Conservation (phyloP, 2,113 vertebrate species). For the Mystacornis crossleyi region DNA sequence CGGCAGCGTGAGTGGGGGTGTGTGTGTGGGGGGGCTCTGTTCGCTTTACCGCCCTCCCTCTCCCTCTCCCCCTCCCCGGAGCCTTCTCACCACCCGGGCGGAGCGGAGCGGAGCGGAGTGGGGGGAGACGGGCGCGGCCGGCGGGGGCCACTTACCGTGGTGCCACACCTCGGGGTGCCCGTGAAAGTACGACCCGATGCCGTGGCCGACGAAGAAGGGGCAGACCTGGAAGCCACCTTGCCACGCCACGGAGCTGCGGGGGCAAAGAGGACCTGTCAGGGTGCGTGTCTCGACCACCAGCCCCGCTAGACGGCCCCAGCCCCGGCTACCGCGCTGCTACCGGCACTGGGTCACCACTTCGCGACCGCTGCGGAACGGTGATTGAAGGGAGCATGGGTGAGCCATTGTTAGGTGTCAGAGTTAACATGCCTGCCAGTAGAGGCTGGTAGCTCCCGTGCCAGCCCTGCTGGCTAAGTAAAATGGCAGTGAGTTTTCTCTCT, state of each 20-base stretch:
- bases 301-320: background rate
- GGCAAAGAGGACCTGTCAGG: background rate
- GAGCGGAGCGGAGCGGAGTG: background rate
- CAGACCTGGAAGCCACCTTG: slow-evolving; percentile 85
- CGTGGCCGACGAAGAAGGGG: slow-evolving; percentile 92
- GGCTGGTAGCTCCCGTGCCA: background rate
- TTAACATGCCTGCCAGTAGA: background rate
- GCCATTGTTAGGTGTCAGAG: background rate
- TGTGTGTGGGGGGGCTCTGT: no score
- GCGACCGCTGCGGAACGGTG: rapidly evolving
- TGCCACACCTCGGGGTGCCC: slow-evolving; percentile 97
- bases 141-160: slow-evolving; percentile 81
- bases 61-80: background rate
- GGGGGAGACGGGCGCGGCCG: no score
- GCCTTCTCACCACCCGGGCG: background rate
- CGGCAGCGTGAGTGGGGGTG: background rate
- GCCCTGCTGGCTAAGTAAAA: background rate
- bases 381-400: rapidly evolving
- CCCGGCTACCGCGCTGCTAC: background rate
- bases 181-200: slow-evolving; percentile 94
- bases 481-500: rapidly evolving
- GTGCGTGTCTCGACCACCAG: background rate
- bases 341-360: rapidly evolving
- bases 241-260: slow-evolving; percentile 80
- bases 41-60: background rate